phyloP scores from a whole-genome alignment of 64 coral and sea anemone genomes.

The Actinia tenebrosa region DNA sequence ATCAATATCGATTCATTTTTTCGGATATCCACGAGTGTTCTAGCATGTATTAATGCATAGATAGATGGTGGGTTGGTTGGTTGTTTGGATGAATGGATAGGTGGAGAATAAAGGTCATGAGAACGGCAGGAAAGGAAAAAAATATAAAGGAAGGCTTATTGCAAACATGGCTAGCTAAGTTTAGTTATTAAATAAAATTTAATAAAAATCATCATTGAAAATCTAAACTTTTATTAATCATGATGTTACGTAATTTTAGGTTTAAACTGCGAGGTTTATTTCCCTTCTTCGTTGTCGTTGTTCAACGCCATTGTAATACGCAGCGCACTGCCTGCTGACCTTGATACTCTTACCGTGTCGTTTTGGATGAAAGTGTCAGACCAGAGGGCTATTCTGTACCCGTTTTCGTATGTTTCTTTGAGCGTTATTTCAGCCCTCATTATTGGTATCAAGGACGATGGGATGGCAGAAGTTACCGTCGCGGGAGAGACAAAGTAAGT shows the following conservation, averaged over 20 bases:
- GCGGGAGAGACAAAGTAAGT: neutral
- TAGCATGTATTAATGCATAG: too few species aligned
- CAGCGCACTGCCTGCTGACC: neutral
- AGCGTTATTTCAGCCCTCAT: neutral
- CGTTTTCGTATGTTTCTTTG: neutral
- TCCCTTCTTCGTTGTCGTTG: neutral
- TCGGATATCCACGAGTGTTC: too few species aligned
- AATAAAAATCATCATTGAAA: too few species aligned
- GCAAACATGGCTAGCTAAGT: too few species aligned
- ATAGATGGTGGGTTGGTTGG: too few species aligned
- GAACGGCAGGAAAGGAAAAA: too few species aligned
- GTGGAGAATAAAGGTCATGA: too few species aligned
- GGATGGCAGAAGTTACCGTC: neutral
- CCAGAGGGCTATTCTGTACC: neutral
- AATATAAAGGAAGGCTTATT: too few species aligned
- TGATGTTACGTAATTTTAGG: neutral
- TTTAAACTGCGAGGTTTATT: neutral
- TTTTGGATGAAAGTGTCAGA: neutral
- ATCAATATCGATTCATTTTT: too few species aligned
- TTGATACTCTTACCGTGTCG: neutral
- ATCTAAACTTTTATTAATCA: too few species aligned
- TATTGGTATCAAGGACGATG: constrained; percentile 2
- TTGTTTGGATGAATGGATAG: neutral
- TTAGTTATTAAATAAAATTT: too few species aligned
- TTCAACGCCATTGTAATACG: neutral